Conservation (phyloP, 2,797 vertebrate genomes). For the Tapirus indicus region DNA sequence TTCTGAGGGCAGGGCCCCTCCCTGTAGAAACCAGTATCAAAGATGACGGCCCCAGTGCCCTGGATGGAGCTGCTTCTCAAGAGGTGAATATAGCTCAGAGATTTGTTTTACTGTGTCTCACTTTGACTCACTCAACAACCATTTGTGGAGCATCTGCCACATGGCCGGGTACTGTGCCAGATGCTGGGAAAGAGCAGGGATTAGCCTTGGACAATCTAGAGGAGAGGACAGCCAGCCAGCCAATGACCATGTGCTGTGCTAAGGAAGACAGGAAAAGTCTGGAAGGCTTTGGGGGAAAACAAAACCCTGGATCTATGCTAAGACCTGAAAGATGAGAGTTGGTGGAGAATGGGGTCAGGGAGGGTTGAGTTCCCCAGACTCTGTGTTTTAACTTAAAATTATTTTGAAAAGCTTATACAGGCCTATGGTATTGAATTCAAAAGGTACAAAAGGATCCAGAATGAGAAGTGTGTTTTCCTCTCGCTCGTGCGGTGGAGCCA, state of each 20-base stretch:
- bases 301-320: background rate
- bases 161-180: fast-evolving
- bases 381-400: background rate
- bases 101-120: background rate
- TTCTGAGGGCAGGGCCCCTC: background rate
- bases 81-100: background rate
- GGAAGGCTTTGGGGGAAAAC: background rate
- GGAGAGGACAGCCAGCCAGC: background rate
- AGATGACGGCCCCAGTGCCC: background rate
- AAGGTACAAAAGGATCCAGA: background rate
- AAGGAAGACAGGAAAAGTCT: background rate
- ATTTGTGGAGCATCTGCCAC: background rate
- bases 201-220: no score
- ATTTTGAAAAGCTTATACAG: background rate
- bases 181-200: background rate
- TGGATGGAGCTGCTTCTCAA: background rate
- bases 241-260: background rate
- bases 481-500: background rate
- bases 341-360: background rate
- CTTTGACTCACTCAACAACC: background rate
- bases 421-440: background rate
- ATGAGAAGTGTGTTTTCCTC: background rate
- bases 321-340: background rate
- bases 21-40: background rate
- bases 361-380: background rate